phyloP scores from a whole-genome alignment of 2,888 invertebrate species.

The Meiosimyza platycephala region DNA sequence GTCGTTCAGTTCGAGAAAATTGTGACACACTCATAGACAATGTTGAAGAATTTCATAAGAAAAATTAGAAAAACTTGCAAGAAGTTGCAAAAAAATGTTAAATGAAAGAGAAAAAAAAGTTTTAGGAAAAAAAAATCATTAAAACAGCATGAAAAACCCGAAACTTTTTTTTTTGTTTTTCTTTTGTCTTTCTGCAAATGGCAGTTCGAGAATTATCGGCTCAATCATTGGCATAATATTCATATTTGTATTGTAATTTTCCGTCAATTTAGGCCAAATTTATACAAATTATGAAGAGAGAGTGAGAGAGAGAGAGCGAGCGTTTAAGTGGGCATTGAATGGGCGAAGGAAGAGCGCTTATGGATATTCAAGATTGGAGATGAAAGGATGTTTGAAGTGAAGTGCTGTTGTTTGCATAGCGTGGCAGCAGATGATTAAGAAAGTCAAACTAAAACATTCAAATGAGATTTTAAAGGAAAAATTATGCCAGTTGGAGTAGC shows the following conservation, averaged over 20 bases:
- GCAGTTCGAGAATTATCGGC: constrained; percentile 34
- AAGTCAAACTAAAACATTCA: too few species aligned
- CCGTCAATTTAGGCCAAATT: constrained; percentile 17
- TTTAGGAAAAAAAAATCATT: constrained; percentile 25
- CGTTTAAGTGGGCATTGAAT: too few species aligned
- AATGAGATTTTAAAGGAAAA: constrained; percentile 6
- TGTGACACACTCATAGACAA: not conserved
- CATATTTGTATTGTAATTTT: constrained; percentile 60
- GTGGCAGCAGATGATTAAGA: too few species aligned
- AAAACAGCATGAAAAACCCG: constrained; percentile 6
- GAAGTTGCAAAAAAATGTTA: constrained; percentile 6
- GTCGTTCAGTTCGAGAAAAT: too few species aligned
- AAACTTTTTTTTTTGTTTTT: constrained; percentile 19
- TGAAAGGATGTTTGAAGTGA: too few species aligned
- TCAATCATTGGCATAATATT: constrained; percentile 51
- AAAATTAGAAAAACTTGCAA: too few species aligned
- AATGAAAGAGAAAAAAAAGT: constrained; percentile 54
- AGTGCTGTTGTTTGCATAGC: too few species aligned
- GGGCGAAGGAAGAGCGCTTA: too few species aligned
- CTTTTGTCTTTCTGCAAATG: not conserved
- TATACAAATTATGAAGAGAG: not conserved
- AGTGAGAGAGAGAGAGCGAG: not conserved
- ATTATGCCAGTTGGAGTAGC: not conserved
- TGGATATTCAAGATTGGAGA: too few species aligned
- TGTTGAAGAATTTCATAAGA: not conserved